Conservation (phyloP, 2,888 invertebrate genomes). For the Sesia bembeciformis region DNA sequence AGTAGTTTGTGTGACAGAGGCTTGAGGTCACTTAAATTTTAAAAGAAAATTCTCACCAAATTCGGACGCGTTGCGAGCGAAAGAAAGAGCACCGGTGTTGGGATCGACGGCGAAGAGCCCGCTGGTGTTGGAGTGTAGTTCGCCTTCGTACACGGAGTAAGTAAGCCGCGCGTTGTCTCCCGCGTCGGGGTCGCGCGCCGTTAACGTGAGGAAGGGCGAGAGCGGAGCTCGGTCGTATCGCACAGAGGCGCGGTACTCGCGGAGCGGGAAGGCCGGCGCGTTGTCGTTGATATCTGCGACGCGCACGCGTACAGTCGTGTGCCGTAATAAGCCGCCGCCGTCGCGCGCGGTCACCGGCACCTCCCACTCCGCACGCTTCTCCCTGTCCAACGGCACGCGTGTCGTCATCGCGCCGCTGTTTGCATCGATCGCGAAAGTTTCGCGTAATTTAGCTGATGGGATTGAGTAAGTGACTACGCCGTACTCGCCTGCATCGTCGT, state of each 20-base stretch:
- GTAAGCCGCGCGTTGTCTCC: conserved; percentile 80
- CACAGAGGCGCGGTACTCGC: conserved; percentile 85
- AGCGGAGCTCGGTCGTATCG: conserved; percentile 42
- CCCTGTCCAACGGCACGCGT: conserved; percentile 82
- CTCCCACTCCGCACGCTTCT: conserved; percentile 70
- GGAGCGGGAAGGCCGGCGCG: conserved; percentile 82
- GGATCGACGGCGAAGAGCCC: conserved; percentile 84
- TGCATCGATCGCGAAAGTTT: conserved; percentile 83
- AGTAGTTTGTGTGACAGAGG: too few relatives aligned
- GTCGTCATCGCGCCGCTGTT: conserved; percentile 81
- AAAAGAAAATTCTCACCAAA: conserved; percentile 40
- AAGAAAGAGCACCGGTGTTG: conserved; percentile 81
- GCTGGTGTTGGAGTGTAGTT: conserved; percentile 61
- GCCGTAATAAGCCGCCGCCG: conserved; percentile 84
- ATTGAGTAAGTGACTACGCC: conserved; percentile 85
- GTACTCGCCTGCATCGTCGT: conserved; percentile 87
- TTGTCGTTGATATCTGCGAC: conserved; percentile 91
- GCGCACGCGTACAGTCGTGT: conserved; percentile 84
- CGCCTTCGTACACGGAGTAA: conserved; percentile 84
- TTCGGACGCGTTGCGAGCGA: conserved; percentile 76
- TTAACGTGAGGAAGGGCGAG: conserved; percentile 45
- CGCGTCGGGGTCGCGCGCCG: conserved; percentile 86
- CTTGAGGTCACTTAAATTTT: neutral
- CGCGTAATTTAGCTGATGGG: conserved; percentile 81
- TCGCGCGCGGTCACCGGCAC: conserved; percentile 89